Base-by-base conservation (phyloP, 2,888 invertebrate species). In the Campoplex capitator region DNA sequence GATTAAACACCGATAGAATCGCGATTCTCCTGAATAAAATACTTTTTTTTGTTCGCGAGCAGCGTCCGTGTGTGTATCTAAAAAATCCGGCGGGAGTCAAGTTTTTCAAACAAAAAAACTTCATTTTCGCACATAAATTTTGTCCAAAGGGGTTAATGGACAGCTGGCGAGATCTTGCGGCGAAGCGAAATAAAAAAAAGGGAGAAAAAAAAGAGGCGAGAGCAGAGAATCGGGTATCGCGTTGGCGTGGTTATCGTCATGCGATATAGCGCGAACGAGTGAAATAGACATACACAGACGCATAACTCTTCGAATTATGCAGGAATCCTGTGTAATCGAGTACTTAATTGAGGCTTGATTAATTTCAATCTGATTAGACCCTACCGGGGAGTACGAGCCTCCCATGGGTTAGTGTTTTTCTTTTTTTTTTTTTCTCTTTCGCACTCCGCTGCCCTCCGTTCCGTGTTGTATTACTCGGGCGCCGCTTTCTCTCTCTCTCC, bases 341-440 rank as follows among this genome's bases (percentile, higher is more conserved):
- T 88, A 88, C 88, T 90, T 90, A 89, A 90, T 90, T 90, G 89
- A 88, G 88, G 78, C 86, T 86, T 90, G 88, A 89, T 89, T 87
- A 89, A 90, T 90, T 90, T 87, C 87, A 88, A 89, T 88, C 90
- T 88, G 88, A 89, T 89, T 88, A 89, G 86, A 67, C 38, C 51
- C 75, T 56, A 58, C 70, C 54, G 54, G 68, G 32, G 75, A 76
- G 70, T 67, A 54, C 68, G 67, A 58, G 85, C 83, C 80, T 86
- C 84, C 82, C 87, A 84, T 88, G 84, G 80, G 35, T 83, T 6
- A 6, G 3, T 38, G 38, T 38, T 38, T 6, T 38, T 38, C 23
- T 23, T 23, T 74, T 65, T 38, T 38, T 38, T 38, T 38, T 75
- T 78, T 78, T 74, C 68, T 70, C 62, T 54, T 54, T 23, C 75